These are phyloP conservation scores for Drosophila anceps DNA, from an alignment of 2,888 invertebrate species.

Conservation along the genomic window DNA sequence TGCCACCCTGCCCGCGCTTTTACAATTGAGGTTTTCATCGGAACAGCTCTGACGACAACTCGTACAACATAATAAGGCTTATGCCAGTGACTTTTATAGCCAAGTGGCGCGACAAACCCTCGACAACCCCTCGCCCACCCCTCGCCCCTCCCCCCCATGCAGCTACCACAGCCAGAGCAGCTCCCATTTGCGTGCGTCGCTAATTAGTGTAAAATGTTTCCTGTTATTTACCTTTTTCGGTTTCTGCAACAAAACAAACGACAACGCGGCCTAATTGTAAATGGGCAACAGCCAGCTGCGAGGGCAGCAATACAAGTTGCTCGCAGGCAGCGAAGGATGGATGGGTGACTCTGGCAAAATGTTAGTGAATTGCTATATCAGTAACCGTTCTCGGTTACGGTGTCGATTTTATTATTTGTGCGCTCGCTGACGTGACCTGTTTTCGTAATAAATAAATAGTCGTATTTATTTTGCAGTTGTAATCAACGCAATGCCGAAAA, in stretches of 20 bases:
- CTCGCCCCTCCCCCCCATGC: not conserved
- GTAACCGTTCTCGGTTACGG: slow-evolving; percentile 60
- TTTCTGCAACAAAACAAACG: slow-evolving; percentile 65
- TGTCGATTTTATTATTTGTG: slow-evolving; percentile 78
- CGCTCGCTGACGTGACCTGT: slow-evolving; percentile 68
- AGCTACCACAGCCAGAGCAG: slow-evolving; percentile 13
- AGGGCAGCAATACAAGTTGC: slow-evolving; percentile 11
- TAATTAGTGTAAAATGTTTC: slow-evolving; percentile 81
- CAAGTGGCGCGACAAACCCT: slow-evolving; percentile 47
- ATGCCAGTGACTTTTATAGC: slow-evolving; percentile 73
- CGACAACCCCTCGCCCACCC: not conserved
- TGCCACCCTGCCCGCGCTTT: not conserved
- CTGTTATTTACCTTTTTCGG: slow-evolving; percentile 80
- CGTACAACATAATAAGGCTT: slow-evolving; percentile 78
- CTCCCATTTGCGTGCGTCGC: slow-evolving; percentile 77
- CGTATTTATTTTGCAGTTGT: slow-evolving; percentile 70
- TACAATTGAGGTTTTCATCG: slow-evolving; percentile 47
- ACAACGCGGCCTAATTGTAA: slow-evolving; percentile 58
- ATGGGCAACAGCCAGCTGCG: slow-evolving; percentile 49
- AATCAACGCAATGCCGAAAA: slow-evolving; percentile 55
- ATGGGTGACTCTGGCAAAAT: not conserved
- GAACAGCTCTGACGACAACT: slow-evolving; percentile 60
- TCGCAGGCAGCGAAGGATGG: not conserved
- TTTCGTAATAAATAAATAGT: slow-evolving; percentile 71
- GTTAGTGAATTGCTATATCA: slow-evolving; percentile 55